phyloP scores from a whole-genome alignment of 64 coral and sea anemone genomes.

The Trachythela sp. region DNA sequence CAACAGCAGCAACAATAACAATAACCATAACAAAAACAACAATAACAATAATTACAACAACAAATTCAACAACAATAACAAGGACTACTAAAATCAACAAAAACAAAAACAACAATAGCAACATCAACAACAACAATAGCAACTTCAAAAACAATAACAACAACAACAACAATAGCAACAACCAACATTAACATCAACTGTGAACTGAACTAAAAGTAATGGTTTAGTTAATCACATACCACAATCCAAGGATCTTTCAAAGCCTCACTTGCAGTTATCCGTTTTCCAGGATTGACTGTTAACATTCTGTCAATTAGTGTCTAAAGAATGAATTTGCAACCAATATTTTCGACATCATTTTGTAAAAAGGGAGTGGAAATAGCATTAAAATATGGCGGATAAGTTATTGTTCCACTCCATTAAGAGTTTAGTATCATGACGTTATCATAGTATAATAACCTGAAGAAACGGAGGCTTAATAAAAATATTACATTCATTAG shows the following conservation, averaged over 20 bases:
- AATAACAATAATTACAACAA: not conserved
- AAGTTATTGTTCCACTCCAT: too few species aligned
- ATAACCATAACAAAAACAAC: too few species aligned
- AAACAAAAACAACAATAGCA: too few species aligned
- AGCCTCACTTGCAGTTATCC: conserved; percentile 68
- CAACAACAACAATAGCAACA: not conserved
- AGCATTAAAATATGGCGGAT: too few species aligned
- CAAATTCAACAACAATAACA: not conserved
- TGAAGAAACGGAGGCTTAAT: too few species aligned
- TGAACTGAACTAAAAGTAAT: not conserved
- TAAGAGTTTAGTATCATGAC: too few species aligned
- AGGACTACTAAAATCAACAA: not conserved
- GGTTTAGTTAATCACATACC: conserved; percentile 24
- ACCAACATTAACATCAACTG: not conserved
- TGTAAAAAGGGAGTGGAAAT: not conserved
- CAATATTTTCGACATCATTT: not conserved
- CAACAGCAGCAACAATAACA: too few species aligned
- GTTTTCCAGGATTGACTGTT: conserved; percentile 61
- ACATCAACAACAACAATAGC: too few species aligned
- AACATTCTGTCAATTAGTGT: conserved; percentile 85
- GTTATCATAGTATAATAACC: too few species aligned
- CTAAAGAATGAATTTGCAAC: conserved; percentile 43
- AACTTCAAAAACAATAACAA: too few species aligned
- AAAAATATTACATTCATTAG: not conserved
- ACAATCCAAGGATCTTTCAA: conserved; percentile 85